phyloP scores from a whole-genome alignment of 2,113 vertebrate species.

The Atlantisia rogersi region DNA sequence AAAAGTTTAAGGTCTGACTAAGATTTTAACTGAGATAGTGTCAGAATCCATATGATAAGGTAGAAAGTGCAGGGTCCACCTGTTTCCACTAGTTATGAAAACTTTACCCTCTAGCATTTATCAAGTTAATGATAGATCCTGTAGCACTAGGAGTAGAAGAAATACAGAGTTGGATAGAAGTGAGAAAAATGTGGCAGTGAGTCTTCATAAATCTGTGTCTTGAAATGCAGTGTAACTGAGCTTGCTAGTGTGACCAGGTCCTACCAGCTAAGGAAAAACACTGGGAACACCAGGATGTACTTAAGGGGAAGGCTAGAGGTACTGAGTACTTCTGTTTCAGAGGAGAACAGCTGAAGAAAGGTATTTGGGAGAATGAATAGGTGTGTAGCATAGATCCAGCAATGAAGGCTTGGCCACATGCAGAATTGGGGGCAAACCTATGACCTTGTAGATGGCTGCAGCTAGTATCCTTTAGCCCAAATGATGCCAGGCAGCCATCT shows the following conservation, averaged over 20 bases:
- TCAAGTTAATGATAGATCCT: neutral
- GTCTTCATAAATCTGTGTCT: accelerated
- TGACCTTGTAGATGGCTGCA: neutral
- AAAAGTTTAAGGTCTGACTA: neutral
- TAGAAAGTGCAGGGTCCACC: neutral
- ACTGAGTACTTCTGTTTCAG: neutral
- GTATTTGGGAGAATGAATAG: neutral
- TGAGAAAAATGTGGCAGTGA: neutral
- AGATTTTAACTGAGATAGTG: neutral
- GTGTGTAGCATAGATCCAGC: neutral
- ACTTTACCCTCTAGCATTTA: neutral
- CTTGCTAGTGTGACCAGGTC: neutral
- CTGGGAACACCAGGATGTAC: neutral
- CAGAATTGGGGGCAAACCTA: neutral
- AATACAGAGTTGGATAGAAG: neutral
- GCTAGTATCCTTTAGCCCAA: neutral
- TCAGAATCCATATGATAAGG: neutral
- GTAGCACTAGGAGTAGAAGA: neutral
- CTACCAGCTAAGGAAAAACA: neutral
- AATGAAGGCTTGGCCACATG: neutral
- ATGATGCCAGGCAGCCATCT: neutral
- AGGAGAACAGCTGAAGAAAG: neutral
- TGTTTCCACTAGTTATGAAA: neutral
- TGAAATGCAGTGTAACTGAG: neutral
- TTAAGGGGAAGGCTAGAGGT: neutral